Evolutionary conservation across 1,140 invertebrate species (phyloP).

Genomic region (Drosophila truncata): DNA sequence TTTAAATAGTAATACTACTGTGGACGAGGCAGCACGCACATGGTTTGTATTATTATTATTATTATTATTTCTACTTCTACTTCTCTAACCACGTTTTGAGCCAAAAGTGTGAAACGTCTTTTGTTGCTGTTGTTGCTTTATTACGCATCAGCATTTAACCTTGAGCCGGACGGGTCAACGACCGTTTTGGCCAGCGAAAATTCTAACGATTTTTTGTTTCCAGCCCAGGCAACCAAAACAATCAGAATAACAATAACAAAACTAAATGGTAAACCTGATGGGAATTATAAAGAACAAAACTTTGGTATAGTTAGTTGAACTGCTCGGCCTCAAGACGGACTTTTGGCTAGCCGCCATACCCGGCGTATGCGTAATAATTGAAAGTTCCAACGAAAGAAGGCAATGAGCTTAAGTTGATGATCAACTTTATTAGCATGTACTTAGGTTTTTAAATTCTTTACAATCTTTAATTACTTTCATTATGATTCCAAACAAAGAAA

Average conservation of each 20-base stretch:
- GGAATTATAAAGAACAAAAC: slow-evolving; percentile 51
- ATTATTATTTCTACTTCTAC: slow-evolving; percentile 21
- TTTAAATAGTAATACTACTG: slow-evolving; percentile 30
- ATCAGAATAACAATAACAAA: slow-evolving; percentile 49
- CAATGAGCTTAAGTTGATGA: background rate
- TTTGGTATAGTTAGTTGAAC: slow-evolving; percentile 44
- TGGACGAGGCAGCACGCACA: slow-evolving; percentile 59
- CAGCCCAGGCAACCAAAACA: slow-evolving; percentile 47
- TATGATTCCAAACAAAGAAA: slow-evolving; percentile 7
- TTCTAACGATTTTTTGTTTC: slow-evolving; percentile 75
- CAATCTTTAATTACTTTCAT: background rate
- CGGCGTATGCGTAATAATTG: slow-evolving; percentile 57
- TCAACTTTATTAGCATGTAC: background rate
- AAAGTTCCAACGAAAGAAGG: background rate
- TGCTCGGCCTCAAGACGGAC: background rate
- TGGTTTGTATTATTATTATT: slow-evolving; percentile 46
- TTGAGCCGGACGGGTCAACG: slow-evolving; percentile 72
- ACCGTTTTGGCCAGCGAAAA: slow-evolving; percentile 76
- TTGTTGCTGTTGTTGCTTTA: slow-evolving; percentile 55
- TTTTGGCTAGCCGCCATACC: slow-evolving; percentile 15
- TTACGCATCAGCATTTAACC: slow-evolving; percentile 82
- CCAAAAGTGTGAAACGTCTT: slow-evolving; percentile 67
- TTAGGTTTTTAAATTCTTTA: background rate
- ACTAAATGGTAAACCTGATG: slow-evolving; percentile 42
- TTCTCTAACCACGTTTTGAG: slow-evolving; percentile 60